Conservation (phyloP, 2,888 invertebrate genomes). For the Pristionchus entomophagus region DNA sequence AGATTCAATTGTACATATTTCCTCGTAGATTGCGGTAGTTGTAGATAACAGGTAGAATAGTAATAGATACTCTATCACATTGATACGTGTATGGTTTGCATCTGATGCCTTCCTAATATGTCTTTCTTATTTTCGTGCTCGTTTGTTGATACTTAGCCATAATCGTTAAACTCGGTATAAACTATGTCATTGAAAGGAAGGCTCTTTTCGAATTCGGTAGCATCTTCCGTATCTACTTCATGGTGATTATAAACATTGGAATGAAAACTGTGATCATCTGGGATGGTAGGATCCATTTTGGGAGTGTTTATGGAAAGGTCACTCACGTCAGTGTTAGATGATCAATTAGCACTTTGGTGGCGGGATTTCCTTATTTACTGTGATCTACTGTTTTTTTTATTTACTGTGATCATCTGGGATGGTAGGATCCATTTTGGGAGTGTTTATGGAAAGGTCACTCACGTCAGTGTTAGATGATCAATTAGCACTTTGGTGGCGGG, state of each 20-base stretch:
- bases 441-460: background rate
- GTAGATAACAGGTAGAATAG: background rate
- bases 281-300: too few species aligned
- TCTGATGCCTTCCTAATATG: background rate
- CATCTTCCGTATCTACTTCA: background rate
- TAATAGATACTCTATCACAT: constrained; percentile 28
- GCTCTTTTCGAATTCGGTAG: background rate
- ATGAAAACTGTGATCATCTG: too few species aligned
- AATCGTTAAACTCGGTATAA: constrained; percentile 6
- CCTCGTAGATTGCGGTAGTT: background rate
- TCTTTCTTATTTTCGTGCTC: background rate
- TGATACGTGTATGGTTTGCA: constrained; percentile 11
- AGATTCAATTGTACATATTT: background rate
- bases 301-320: background rate
- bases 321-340: background rate
- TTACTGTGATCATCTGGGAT: background rate
- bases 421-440: too few species aligned
- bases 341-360: background rate
- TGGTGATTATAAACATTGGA: too few species aligned
- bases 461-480: background rate
- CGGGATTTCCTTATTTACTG: background rate
- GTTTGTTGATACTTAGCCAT: background rate
- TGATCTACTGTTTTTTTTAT: background rate
- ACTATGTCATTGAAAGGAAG: background rate
- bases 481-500: background rate